Conservation (phyloP, 2,113 vertebrate species). For the Himantopus leucocephalus region DNA sequence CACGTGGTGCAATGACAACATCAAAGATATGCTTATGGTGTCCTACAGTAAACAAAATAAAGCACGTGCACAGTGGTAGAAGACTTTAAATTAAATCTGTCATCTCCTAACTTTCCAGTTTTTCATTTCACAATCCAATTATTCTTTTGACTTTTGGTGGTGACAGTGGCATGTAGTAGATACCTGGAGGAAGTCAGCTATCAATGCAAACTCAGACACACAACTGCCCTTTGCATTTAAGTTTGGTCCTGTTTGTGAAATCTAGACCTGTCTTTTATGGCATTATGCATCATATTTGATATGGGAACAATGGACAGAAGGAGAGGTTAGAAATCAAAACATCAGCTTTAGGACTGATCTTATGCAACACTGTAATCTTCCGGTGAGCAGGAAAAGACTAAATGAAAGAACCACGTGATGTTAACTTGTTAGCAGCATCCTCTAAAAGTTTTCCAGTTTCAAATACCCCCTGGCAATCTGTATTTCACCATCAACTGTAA, state of each 20-base stretch:
- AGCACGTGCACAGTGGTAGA: accelerated
- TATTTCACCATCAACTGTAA: background rate
- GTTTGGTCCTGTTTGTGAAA: background rate
- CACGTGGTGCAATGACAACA: background rate
- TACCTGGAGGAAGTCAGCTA: background rate
- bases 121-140: background rate
- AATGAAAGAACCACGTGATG: background rate
- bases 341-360: background rate
- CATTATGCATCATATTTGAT: background rate
- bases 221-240: background rate
- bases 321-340: background rate
- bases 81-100: background rate
- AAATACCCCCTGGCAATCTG: background rate
- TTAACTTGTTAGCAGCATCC: background rate
- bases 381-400: background rate
- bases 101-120: background rate
- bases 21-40: background rate
- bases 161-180: background rate
- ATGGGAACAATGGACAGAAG: background rate
- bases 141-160: background rate
- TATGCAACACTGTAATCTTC: background rate
- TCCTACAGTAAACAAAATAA: background rate
- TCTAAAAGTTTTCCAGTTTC: background rate
- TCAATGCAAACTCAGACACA: background rate
- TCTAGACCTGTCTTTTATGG: background rate